Conservation (phyloP, 2,888 invertebrate genomes). For the Ferrisia virgata region DNA sequence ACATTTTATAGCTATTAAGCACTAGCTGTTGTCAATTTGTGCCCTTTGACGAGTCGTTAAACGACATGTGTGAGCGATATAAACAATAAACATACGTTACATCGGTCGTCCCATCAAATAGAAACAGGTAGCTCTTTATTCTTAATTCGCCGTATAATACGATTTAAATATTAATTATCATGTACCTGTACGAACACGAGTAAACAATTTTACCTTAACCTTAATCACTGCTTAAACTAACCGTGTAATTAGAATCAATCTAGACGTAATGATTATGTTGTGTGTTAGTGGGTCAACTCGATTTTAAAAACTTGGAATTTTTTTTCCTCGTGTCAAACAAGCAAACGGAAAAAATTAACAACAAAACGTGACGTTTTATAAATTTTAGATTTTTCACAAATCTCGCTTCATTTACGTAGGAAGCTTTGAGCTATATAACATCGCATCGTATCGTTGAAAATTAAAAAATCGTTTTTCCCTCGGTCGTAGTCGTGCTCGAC, state of each 20-base stretch:
- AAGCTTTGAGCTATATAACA: no score
- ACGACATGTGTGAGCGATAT: not conserved
- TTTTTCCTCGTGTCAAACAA: not conserved
- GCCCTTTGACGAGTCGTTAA: not conserved
- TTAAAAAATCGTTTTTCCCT: not conserved
- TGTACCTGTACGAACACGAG: not conserved
- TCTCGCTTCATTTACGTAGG: not conserved
- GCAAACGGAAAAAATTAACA: not conserved
- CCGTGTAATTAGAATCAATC: not conserved
- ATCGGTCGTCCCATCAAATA: no score
- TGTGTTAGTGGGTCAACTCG: not conserved
- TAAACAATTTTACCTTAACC: conserved; percentile 4
- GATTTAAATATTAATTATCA: not conserved
- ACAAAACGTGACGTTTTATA: not conserved
- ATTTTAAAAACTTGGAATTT: not conserved
- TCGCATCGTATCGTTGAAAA: no score
- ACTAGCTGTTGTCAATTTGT: no score
- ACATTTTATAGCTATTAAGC: no score
- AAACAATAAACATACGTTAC: not conserved
- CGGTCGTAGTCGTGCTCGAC: not conserved
- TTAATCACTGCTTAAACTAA: not conserved
- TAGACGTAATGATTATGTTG: not conserved
- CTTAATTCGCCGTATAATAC: not conserved
- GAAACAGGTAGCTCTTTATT: not conserved
- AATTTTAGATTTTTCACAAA: not conserved